Evolutionary conservation across 2,888 invertebrate genomes (phyloP).

Genomic region (Plagodis dolabraria): DNA sequence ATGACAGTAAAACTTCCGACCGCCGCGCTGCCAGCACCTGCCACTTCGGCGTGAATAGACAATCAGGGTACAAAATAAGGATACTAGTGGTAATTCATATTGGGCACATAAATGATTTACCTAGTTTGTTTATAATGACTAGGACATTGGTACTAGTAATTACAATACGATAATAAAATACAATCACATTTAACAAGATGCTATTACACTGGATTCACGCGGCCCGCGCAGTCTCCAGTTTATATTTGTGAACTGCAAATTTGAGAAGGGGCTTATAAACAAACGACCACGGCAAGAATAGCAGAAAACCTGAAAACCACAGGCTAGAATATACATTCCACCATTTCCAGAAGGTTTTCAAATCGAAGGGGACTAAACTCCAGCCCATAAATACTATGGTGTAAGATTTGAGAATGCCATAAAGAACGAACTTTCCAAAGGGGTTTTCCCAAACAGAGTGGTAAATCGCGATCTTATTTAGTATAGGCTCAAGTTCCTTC

Average conservation of each 20-base stretch:
- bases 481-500: conserved; percentile 87
- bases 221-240: conserved; percentile 1
- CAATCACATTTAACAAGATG: too few species aligned
- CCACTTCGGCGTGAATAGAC: too few species aligned
- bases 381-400: conserved; percentile 94
- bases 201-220: neutral
- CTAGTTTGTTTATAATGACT: too few species aligned
- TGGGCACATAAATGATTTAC: too few species aligned
- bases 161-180: too few species aligned
- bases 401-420: conserved; percentile 88
- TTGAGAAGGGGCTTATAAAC: conserved; percentile 77
- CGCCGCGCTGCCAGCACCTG: too few species aligned
- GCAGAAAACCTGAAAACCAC: conserved; percentile 88
- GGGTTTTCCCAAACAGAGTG: conserved; percentile 69
- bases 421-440: conserved; percentile 71
- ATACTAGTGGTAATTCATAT: too few species aligned
- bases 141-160: too few species aligned
- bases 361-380: conserved; percentile 90
- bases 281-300: conserved; percentile 88
- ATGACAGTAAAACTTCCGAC: too few species aligned
- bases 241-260: conserved; percentile 29
- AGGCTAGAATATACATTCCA: conserved; percentile 86
- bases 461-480: conserved; percentile 80
- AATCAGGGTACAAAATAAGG: too few species aligned
- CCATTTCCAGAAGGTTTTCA: conserved; percentile 89